These are phyloP conservation scores for Sweltsa coloradensis DNA, from an alignment of 1,140 invertebrate species.

Conservation along the genomic window DNA sequence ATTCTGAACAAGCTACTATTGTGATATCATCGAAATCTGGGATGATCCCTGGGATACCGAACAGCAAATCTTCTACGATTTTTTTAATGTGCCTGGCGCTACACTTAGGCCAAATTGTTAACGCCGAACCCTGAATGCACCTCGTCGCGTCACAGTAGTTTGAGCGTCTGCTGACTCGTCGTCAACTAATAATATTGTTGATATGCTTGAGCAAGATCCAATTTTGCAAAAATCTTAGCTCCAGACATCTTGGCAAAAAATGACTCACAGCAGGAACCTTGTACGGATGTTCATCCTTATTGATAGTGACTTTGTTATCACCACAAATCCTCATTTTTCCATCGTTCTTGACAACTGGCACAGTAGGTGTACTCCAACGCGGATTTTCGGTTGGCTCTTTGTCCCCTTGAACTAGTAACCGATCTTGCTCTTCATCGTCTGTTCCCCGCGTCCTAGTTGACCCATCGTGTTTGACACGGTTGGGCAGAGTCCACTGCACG, in stretches of 20 bases:
- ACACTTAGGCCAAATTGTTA: conserved; percentile 33
- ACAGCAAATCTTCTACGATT: too few relatives aligned
- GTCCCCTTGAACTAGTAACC: too few relatives aligned
- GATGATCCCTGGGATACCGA: too few relatives aligned
- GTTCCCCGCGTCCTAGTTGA: too few relatives aligned
- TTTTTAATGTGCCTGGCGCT: conserved; percentile 31
- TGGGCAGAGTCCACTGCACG: too few relatives aligned
- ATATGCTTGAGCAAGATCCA: conserved; percentile 24
- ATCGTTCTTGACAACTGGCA: conserved; percentile 7
- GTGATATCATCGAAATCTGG: too few relatives aligned
- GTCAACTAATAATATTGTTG: conserved; percentile 24
- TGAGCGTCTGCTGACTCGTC: too few relatives aligned
- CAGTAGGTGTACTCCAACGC: conserved; percentile 11
- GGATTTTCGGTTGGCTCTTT: too few relatives aligned
- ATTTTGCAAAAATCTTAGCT: conserved; percentile 20
- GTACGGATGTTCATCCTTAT: conserved; percentile 12
- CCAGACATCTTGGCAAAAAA: conserved; percentile 13
- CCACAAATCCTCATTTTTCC: conserved; percentile 22
- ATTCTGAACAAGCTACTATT: too few relatives aligned
- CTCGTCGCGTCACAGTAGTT: too few relatives aligned
- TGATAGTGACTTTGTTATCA: conserved; percentile 23
- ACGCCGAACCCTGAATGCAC: conserved; percentile 31
- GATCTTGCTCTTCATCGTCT: too few relatives aligned
- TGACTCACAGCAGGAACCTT: conserved; percentile 10
- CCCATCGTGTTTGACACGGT: too few relatives aligned